Conservation (phyloP, 1,140 invertebrate genomes). For the Drosophila erecta region DNA sequence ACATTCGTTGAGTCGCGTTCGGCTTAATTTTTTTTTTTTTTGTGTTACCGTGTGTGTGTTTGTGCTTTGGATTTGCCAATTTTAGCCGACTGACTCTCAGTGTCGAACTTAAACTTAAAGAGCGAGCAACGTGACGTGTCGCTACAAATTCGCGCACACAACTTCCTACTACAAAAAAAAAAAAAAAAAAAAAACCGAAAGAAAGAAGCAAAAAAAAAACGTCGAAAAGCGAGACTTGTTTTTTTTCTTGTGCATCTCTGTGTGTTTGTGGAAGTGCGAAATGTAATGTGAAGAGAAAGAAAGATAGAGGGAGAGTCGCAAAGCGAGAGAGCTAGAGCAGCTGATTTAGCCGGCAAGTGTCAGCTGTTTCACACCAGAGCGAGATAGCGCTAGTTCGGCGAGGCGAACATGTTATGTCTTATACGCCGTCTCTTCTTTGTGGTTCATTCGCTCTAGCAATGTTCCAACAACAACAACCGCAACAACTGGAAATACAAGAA, state of each 20-base stretch:
- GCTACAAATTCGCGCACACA: constrained; percentile 64
- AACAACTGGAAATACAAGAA: constrained; percentile 15
- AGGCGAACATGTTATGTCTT: constrained; percentile 36
- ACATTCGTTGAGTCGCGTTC: constrained; percentile 37
- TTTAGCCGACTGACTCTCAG: constrained; percentile 76
- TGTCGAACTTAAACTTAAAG: constrained; percentile 82
- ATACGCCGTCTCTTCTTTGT: constrained; percentile 22
- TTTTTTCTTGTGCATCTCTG: constrained; percentile 33
- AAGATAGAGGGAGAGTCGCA: constrained; percentile 1
- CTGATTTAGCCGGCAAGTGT: constrained; percentile 79
- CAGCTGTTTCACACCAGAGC: constrained; percentile 56
- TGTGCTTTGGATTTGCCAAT: constrained; percentile 71
- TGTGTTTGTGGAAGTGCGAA: constrained; percentile 27
- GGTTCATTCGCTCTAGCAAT: constrained; percentile 47
- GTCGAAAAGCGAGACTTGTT: constrained; percentile 31
- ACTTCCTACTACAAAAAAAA: constrained; percentile 62
- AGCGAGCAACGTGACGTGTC: constrained; percentile 81
- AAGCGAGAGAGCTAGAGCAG: constrained; percentile 45
- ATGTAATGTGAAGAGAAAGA: constrained; percentile 10
- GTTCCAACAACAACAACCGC: constrained; percentile 25
- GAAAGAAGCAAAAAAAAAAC: constrained; percentile 26
- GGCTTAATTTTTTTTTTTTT: constrained; percentile 31
- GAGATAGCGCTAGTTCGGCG: background rate
- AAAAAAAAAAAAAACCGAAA: constrained; percentile 10
- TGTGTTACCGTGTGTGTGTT: constrained; percentile 42